Evolutionary conservation across 1,140 invertebrate species (phyloP), one percentile per base, ranked within the genome.

Genomic region (Atta texana): DNA sequence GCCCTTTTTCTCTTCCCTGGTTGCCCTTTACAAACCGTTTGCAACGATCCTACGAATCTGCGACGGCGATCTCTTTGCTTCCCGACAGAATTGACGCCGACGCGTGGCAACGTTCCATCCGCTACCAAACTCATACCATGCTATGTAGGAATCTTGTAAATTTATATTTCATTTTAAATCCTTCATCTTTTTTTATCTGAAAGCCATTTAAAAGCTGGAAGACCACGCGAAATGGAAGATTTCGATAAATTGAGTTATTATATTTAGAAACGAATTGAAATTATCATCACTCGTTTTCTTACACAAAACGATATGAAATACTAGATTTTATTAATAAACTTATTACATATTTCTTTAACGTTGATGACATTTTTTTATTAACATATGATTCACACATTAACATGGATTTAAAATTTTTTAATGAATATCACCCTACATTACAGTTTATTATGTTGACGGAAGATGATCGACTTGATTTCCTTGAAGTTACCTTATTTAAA

Each of bases 1-100:
- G 92, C 91, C 93, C 93, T 93, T 92, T 93, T 93, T 92, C 92
- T 92, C 92, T 86, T 90, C 63, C 89, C 86, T 85, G 31, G n/a
- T 51, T 24, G 85, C 87, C 87, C 87, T 91, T 90, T 91, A 77
- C 88, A 53, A 81, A 55, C 72, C 78, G 64, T 80, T 87, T 71
- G 87, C 89, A 71, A 68, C 28, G 49, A n/a, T 82, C 86, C 34
- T 55, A 53, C 81, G 69, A 81, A 89, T 91, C 61, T 75, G 34
- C 59, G 57, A 49, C 31, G 6, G 80, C 80, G 16, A 74, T 84
- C 69, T 86, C 76, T 72, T 82, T 61, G 28, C 53, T n/a, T n/a
- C 55, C 16, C 49, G 31, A 14, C 61, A 18, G 14, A 8, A 53
- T 6, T 61, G 61, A 21, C 39, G 39, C 6, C 76, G 24, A 16